Percentiles rank a stretch among this genome's conserved stretches.
These are phyloP conservation scores for Platyscapa corneri DNA, from an alignment of 1,140 invertebrate species.

Conservation along the genomic window DNA sequence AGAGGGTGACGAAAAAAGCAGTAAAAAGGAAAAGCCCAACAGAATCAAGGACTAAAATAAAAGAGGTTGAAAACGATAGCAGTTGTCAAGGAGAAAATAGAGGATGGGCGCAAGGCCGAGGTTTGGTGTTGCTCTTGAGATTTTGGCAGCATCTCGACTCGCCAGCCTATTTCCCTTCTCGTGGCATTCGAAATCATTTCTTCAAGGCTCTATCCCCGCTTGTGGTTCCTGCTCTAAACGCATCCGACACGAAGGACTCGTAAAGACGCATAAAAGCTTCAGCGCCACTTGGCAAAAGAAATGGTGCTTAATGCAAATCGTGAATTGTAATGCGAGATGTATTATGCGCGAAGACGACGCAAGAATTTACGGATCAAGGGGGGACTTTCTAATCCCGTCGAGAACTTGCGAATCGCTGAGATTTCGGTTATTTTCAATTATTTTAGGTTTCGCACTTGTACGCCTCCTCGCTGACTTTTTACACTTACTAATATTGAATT, in stretches of 20 bases:
- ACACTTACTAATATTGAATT: background rate
- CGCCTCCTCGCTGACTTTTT: background rate
- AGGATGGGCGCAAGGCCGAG: background rate
- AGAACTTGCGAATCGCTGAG: background rate
- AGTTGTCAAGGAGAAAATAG: too few species aligned
- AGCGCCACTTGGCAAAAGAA: constrained; percentile 30
- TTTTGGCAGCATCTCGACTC: constrained; percentile 66
- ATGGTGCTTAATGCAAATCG: constrained; percentile 42
- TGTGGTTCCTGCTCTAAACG: background rate
- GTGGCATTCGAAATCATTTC: constrained; percentile 64
- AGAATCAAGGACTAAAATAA: background rate
- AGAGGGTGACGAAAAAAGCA: too few species aligned
- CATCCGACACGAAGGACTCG: constrained; percentile 24
- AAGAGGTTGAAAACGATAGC: background rate
- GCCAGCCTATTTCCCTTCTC: constrained; percentile 49
- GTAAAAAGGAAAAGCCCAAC: background rate
- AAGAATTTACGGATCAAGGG: background rate
- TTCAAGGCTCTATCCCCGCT: background rate
- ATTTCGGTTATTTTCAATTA: background rate
- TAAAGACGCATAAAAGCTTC: constrained; percentile 42
- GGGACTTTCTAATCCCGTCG: background rate
- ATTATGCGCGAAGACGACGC: background rate
- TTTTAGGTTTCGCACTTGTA: background rate
- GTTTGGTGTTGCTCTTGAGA: constrained; percentile 60
- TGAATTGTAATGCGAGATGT: constrained; percentile 28